Evolutionary conservation across 2,888 invertebrate species (phyloP), one percentile per base, ranked within the genome.

Genomic region (Chaitophorus viminalis): DNA sequence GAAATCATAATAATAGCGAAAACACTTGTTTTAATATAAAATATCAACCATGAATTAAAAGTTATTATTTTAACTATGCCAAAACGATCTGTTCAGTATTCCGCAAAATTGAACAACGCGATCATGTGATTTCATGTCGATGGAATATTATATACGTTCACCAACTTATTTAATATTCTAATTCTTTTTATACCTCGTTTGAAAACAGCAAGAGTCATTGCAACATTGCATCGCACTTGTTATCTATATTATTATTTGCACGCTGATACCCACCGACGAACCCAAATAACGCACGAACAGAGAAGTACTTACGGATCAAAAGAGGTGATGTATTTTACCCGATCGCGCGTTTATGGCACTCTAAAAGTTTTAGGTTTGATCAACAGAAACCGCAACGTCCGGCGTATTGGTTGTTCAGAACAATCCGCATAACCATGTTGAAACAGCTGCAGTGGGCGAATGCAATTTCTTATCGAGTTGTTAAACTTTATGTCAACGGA

Each of bases 371-470:
- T 70, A 68, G 70, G 82, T 70, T 14, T 25, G 68, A 68, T 46
- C 29, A 82, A 52, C 39, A 18, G 31, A 70, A 82, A 46, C 79
- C 82, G 21, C 68, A 82, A 68, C 70, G 68, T 82, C 82, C 82
- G 33, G 39, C 5, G 33, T 72, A 82, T 72, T 31, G 31, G 4
- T 39, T 39, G n/a, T 21, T 3, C 29, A 0, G 33, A 72, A 82
- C 21, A 68, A 31, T 70, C 31, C 31, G 46, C 29, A 65, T 39
- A 65, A 29, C n/a, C n/a, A 52, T 77, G 25, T 25, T n/a, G 36
- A 9, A 36, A 79, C 79, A 65, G 65, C 65, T 65, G 79, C 18
- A 33, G 54, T 29, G 31, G 29, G 39, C 29, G 46, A 70, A 31
- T 33, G 6, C 9, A 79, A 82, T 36, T 82, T 82, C 54, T 74